phyloP scores from a whole-genome alignment of 1,140 invertebrate species.

The Thereuonema tuberculata region DNA sequence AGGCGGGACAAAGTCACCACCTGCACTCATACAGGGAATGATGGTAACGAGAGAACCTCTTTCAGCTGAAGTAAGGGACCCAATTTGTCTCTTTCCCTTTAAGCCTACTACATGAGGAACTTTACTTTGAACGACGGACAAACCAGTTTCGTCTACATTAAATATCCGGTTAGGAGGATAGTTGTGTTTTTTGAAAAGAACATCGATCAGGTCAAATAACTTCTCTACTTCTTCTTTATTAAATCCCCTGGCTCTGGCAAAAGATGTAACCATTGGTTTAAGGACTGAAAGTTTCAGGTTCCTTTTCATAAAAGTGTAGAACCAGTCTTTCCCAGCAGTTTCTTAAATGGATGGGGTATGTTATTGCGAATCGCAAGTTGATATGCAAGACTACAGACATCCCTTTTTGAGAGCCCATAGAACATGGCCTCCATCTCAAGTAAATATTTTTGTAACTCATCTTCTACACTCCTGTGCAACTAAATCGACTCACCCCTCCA shows the following conservation, averaged over 20 bases:
- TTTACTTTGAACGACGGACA: not conserved
- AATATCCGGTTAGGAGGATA: slow-evolving; percentile 1
- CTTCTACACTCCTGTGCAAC: no score
- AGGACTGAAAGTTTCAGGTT: not conserved
- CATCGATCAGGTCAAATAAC: slow-evolving; percentile 12
- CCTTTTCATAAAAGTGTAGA: not conserved
- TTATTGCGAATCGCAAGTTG: slow-evolving; percentile 5
- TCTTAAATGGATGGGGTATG: slow-evolving; percentile 3
- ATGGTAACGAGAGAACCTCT: not conserved
- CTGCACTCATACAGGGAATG: not conserved
- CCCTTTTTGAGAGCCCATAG: slow-evolving; percentile 6
- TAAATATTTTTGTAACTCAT: slow-evolving; percentile 9
- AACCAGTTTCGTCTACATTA: no score
- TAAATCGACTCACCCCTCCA: no score
- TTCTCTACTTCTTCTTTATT: slow-evolving; percentile 9
- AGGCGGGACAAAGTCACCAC: not conserved
- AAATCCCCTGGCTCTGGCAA: not conserved
- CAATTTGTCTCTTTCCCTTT: slow-evolving; percentile 12
- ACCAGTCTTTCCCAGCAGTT: not conserved
- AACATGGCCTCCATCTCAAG: no score
- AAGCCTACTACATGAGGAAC: no score
- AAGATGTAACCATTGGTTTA: not conserved
- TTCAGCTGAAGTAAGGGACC: not conserved
- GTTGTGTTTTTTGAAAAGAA: not conserved
- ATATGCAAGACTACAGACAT: slow-evolving; percentile 7